Base-by-base conservation (phyloP, 2,797 vertebrate species). In the Atherinosoma microstoma region DNA sequence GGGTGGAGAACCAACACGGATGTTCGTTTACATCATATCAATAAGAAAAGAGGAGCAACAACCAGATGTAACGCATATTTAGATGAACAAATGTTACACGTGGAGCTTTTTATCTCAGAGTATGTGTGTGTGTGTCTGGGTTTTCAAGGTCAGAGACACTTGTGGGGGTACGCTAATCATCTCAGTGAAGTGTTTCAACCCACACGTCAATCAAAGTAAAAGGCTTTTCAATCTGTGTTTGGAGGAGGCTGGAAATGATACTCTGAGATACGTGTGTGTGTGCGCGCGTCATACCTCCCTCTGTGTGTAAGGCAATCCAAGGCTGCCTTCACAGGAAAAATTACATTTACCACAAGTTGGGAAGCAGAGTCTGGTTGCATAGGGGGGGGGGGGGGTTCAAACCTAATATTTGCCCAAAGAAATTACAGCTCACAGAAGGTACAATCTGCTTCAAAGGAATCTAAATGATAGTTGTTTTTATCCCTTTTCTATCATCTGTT, bases 151-250 rank as follows among this genome's bases (percentile, higher is more conserved):
- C 62, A 59, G 29, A 3, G 45, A 58, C 42, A 20, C 24, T 8
- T 57, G 15, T 40, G 18, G 20, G 29, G 29, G 30, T 61, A 49
- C 4, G 1, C 36, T 63, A 60, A 79, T 78, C 67, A 66, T 71
- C 16, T 66, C 60, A 66, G n/a, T 51, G 8, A 71, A 59, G 51
- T 27, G 53, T 38, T 63, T 79, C 78, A 63, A 70, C 69, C 58
- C 67, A 67, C 34, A 54, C 69, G 70, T 71, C 75, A 70, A 18
- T 76, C 69, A 69, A 29, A 64, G 51, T 73, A 73, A 73, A 69
- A 53, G 15, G 53, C 51, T 32, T 3, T 32, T 40, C 47, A 47
- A n/a, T 8, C 9, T 6, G 6, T 35, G 67, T 67, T 59, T 59
- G 30, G 8, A 27, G 51, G 51, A 27, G 24, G 22, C 30, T 27